These are phyloP conservation scores for Dendrolimus punctatus DNA, from an alignment of 1,140 invertebrate species.

Conservation along the genomic window DNA sequence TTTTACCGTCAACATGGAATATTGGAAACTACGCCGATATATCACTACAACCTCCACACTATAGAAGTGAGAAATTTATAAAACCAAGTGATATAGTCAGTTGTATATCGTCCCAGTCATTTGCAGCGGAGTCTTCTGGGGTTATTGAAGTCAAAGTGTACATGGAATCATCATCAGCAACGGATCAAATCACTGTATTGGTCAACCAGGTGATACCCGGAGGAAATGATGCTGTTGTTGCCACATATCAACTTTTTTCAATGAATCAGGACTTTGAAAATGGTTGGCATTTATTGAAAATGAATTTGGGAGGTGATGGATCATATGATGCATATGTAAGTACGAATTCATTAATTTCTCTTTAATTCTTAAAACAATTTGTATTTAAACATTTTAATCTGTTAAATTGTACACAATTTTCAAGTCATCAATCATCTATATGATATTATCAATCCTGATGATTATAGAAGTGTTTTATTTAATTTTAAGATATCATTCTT, in stretches of 20 bases:
- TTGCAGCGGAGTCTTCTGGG: conserved; percentile 5
- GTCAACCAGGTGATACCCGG: conserved; percentile 7
- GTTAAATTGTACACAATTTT: too few species aligned
- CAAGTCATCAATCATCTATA: too few species aligned
- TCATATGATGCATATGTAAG: conserved; percentile 29
- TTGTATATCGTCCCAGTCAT: conserved; percentile 9
- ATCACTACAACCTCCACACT: conserved; percentile 2
- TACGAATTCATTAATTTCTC: background rate
- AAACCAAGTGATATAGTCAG: conserved; percentile 5
- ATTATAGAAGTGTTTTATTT: background rate
- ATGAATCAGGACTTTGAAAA: conserved; percentile 11
- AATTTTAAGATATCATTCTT: conserved; percentile 25
- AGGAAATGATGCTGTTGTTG: conserved; percentile 9
- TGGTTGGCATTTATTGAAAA: conserved; percentile 26
- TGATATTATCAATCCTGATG: background rate
- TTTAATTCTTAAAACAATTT: too few species aligned
- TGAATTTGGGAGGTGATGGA: conserved; percentile 12
- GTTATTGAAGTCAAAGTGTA: conserved; percentile 13
- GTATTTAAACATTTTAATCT: too few species aligned
- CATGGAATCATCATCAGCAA: conserved; percentile 4
- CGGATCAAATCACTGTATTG: conserved; percentile 10
- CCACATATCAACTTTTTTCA: conserved; percentile 2
- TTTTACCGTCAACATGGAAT: conserved; percentile 8
- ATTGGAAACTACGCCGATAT: conserved; percentile 10
- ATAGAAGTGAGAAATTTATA: conserved; percentile 10